A percentile compares a stretch with the other conserved stretches of the same genome.
Conservation (phyloP, 2,888 invertebrate species). For the Stenchaetothrips biformis region DNA sequence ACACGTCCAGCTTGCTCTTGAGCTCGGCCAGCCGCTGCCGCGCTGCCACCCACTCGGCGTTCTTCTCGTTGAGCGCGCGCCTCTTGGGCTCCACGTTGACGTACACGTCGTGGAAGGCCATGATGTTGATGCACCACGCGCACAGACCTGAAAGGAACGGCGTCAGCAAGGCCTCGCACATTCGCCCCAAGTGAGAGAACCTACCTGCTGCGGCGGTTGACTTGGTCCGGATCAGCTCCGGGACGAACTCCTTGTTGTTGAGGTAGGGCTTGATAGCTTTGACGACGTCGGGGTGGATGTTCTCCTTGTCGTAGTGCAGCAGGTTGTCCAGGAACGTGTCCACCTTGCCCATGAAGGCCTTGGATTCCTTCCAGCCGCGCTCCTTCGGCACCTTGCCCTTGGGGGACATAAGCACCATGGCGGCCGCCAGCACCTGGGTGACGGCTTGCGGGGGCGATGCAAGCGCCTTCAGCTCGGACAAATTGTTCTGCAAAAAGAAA, state of each 20-base stretch:
- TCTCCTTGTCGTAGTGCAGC: conserved; percentile 86
- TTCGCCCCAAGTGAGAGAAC: neutral
- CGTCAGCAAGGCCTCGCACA: neutral
- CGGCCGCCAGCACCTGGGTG: conserved; percentile 79
- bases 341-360: conserved; percentile 84
- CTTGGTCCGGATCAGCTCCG: conserved; percentile 76
- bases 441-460: conserved; percentile 87
- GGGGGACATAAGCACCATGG: conserved; percentile 75
- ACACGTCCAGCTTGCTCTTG: conserved; percentile 59
- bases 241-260: conserved; percentile 72
- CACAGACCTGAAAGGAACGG: conserved; percentile 61
- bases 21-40: conserved; percentile 72
- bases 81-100: conserved; percentile 90
- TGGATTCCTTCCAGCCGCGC: conserved; percentile 85
- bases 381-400: conserved; percentile 87
- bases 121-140: conserved; percentile 91
- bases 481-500: conserved; percentile 56
- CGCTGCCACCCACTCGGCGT: conserved; percentile 76
- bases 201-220: conserved; percentile 78
- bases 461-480: conserved; percentile 92
- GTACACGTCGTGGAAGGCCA: conserved; percentile 83
- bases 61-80: conserved; percentile 77
- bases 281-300: conserved; percentile 81
- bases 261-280: conserved; percentile 67
- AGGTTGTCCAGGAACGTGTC: conserved; percentile 80